phyloP scores from a whole-genome alignment of 2,797 vertebrate species.

The Ctenopoma multispine region DNA sequence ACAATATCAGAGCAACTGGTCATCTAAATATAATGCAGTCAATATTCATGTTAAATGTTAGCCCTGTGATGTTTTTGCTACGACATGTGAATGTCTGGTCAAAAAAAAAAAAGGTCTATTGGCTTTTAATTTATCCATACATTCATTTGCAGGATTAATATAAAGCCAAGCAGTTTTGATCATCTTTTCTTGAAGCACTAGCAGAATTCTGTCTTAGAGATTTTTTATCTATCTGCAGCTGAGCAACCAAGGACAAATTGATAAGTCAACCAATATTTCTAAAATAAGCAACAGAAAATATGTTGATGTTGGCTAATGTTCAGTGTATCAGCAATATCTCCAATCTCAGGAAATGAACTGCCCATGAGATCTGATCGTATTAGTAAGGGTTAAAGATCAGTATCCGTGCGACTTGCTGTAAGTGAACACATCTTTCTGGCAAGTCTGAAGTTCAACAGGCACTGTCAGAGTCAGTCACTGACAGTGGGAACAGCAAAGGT shows the following conservation, averaged over 20 bases:
- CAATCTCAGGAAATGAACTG: neutral
- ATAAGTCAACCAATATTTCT: constrained; percentile 5
- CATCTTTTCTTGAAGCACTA: neutral
- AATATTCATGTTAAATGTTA: neutral
- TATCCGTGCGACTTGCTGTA: constrained; percentile 62
- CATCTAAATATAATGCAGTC: neutral
- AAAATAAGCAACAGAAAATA: neutral
- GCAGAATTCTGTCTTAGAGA: neutral
- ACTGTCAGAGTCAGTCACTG: neutral
- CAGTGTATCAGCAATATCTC: constrained; percentile 17
- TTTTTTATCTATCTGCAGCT: neutral
- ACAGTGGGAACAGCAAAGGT: neutral
- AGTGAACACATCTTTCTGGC: constrained; percentile 23
- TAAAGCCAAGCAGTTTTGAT: neutral
- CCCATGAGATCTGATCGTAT: constrained; percentile 18
- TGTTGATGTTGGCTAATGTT: neutral
- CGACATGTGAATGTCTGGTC: neutral
- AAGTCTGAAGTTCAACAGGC: constrained; percentile 77
- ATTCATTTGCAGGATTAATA: neutral
- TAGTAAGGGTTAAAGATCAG: constrained; percentile 69
- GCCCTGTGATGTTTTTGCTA: neutral
- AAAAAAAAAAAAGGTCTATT: neutral
- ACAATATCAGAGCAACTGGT: constrained; percentile 2
- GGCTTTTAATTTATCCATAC: neutral
- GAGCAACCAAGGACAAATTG: constrained; percentile 18